phyloP scores from a whole-genome alignment of 2,888 invertebrate species.

The Bhutanitis thaidina region DNA sequence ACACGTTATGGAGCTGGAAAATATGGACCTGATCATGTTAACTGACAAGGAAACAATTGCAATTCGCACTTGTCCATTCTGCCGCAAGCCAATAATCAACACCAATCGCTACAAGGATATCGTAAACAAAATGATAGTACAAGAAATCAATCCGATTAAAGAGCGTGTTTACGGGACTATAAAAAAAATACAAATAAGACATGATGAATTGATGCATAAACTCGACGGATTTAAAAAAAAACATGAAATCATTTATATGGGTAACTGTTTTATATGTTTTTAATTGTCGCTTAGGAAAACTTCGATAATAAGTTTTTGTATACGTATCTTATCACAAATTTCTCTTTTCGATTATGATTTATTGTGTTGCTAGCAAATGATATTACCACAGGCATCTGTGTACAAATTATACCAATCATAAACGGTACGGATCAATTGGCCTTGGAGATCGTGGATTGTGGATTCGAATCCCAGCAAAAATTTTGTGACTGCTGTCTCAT shows the following conservation, averaged over 20 bases:
- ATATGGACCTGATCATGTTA: conserved; percentile 63
- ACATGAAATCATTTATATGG: background rate
- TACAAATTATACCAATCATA: too few relatives aligned
- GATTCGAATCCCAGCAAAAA: too few relatives aligned
- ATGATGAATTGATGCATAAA: conserved; percentile 24
- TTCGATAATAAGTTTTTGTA: too few relatives aligned
- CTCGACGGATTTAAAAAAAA: background rate
- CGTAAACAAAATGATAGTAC: conserved; percentile 56
- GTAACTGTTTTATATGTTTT: conserved; percentile 1
- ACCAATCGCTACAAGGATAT: conserved; percentile 78
- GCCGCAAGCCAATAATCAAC: conserved; percentile 78
- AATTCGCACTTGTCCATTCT: conserved; percentile 77
- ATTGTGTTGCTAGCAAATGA: too few relatives aligned
- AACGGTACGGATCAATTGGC: too few relatives aligned
- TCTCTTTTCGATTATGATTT: too few relatives aligned
- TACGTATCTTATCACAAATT: too few relatives aligned
- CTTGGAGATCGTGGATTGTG: too few relatives aligned
- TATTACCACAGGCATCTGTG: too few relatives aligned
- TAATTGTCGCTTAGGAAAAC: too few relatives aligned
- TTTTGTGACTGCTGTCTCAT: too few relatives aligned
- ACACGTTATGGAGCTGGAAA: conserved; percentile 68
- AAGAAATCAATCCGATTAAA: conserved; percentile 66
- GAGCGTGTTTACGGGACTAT: conserved; percentile 52
- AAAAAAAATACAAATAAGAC: conserved; percentile 35
- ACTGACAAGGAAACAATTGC: conserved; percentile 43